phyloP scores from a whole-genome alignment of 2,797 vertebrate species.

The Hozukius guyotensis region DNA sequence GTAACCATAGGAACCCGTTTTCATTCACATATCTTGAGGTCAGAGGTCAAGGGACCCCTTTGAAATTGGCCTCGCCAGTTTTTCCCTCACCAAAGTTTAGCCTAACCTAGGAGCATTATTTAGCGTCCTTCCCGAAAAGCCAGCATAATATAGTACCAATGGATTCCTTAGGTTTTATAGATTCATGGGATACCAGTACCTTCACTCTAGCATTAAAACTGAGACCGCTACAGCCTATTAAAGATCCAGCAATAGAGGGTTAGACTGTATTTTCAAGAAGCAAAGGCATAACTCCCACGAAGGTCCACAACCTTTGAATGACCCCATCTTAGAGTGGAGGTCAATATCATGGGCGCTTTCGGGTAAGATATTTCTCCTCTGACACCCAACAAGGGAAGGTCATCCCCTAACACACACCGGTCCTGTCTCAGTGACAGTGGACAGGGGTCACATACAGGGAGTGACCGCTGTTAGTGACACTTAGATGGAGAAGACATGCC shows the following conservation, averaged over 20 bases:
- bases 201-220: neutral
- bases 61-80: neutral
- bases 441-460: conserved; percentile 12
- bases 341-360: neutral
- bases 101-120: neutral
- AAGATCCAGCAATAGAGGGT: neutral
- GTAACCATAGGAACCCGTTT: no score
- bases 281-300: neutral
- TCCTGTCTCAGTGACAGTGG: conserved; percentile 14
- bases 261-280: neutral
- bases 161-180: neutral
- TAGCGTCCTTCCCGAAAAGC: neutral
- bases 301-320: conserved; percentile 10
- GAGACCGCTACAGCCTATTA: neutral
- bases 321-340: neutral
- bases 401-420: conserved; percentile 3
- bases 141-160: neutral
- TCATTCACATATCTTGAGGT: no score
- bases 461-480: conserved; percentile 23
- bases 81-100: neutral
- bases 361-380: neutral
- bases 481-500: conserved; percentile 2
- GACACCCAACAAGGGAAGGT: conserved; percentile 21
- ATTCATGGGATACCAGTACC: neutral
- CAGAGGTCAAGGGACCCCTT: no score